Evolutionary conservation across 2,888 invertebrate genomes (phyloP).

Genomic region (Agrochola lychnidis): DNA sequence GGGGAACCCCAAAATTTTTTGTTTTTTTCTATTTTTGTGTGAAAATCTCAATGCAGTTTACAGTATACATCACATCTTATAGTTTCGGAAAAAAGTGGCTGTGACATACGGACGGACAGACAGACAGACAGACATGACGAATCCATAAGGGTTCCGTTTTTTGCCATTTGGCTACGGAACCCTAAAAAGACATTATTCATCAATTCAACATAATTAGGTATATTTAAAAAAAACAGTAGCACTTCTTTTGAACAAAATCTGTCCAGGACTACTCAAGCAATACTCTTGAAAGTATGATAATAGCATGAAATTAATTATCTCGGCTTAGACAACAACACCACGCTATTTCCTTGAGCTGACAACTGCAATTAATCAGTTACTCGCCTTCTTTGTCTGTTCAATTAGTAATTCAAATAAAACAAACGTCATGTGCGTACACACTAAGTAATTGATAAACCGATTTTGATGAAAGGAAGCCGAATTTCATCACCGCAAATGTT

Average conservation of each 20-base stretch:
- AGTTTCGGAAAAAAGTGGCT: too few relatives aligned
- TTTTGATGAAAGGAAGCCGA: background rate
- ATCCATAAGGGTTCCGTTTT: too few relatives aligned
- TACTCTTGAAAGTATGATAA: background rate
- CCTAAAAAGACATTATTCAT: background rate
- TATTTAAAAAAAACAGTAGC: too few relatives aligned
- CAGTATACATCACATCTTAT: too few relatives aligned
- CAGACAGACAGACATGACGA: too few relatives aligned
- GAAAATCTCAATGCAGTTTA: too few relatives aligned
- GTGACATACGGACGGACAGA: too few relatives aligned
- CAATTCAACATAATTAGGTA: background rate
- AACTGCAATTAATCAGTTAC: conserved; percentile 29
- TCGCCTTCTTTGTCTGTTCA: background rate
- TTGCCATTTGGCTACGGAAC: too few relatives aligned
- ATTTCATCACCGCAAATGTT: too few relatives aligned
- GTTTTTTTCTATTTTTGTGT: too few relatives aligned
- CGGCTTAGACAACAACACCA: conserved; percentile 11
- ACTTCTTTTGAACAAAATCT: background rate
- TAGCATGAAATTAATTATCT: conserved; percentile 6
- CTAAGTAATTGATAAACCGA: background rate
- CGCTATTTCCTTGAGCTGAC: conserved; percentile 13
- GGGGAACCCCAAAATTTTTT: too few relatives aligned
- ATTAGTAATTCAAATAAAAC: background rate
- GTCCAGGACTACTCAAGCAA: background rate
- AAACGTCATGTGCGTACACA: background rate